These are phyloP conservation scores for Salarias fasciatus DNA, from an alignment of 2,797 vertebrate species.

Conservation along the genomic window DNA sequence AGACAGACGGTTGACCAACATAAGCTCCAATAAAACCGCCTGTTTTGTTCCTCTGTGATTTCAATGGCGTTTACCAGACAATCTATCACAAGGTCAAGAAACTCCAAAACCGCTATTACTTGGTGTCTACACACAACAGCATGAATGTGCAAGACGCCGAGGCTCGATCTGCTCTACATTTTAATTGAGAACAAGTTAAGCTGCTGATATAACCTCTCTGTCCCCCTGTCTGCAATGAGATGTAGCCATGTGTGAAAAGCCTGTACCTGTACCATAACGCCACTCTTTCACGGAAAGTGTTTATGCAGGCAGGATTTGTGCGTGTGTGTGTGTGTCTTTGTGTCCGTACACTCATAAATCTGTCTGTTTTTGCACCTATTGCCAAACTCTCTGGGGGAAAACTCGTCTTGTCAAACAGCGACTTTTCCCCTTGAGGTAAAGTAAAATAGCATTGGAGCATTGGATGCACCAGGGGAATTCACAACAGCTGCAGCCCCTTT, in stretches of 20 bases:
- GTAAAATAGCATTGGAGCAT: slow-evolving; percentile 30
- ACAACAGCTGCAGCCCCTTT: slow-evolving; percentile 45
- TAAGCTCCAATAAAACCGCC: too few relatives aligned
- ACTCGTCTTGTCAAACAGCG: slow-evolving; percentile 49
- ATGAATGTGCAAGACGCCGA: not conserved
- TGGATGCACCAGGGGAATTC: slow-evolving; percentile 50
- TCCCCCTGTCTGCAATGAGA: slow-evolving; percentile 43
- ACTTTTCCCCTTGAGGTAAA: slow-evolving; percentile 40
- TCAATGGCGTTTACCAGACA: too few relatives aligned
- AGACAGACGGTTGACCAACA: too few relatives aligned
- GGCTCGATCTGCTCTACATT: slow-evolving; percentile 46
- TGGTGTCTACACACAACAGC: too few relatives aligned
- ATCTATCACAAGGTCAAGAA: too few relatives aligned
- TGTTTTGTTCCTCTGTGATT: too few relatives aligned
- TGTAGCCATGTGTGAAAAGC: slow-evolving; percentile 52
- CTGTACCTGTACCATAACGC: slow-evolving; percentile 39
- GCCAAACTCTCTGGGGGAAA: slow-evolving; percentile 42
- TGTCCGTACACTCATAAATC: slow-evolving; percentile 15
- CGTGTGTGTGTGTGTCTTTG: slow-evolving; percentile 10
- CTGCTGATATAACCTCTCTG: slow-evolving; percentile 63
- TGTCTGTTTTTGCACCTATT: slow-evolving; percentile 38
- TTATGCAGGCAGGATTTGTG: slow-evolving; percentile 22
- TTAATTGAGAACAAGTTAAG: slow-evolving; percentile 67
- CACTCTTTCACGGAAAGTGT: slow-evolving; percentile 36
- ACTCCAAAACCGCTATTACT: too few relatives aligned